phyloP scores from a whole-genome alignment of 2,888 invertebrate species.

The Smittia aterrima region DNA sequence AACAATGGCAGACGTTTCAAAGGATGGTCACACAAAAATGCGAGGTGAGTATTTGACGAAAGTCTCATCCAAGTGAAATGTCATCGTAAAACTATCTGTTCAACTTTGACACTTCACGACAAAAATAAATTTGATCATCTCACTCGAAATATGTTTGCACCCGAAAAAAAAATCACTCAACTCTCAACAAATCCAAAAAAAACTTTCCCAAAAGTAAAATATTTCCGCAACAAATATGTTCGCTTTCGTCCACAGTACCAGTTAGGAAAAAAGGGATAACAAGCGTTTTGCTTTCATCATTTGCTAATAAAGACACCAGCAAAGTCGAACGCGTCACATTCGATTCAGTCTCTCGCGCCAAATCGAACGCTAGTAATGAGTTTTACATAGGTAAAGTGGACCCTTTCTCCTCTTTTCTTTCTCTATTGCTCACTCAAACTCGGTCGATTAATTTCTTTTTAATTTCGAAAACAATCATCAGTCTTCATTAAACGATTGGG shows the following conservation, averaged over 20 bases:
- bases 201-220: background rate
- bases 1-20: slow-evolving; percentile 63
- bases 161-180: background rate
- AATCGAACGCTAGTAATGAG: slow-evolving; percentile 44
- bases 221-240: background rate
- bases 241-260: slow-evolving; percentile 45
- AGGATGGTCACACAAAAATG: slow-evolving; percentile 57
- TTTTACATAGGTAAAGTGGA: slow-evolving; percentile 48
- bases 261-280: slow-evolving; percentile 48
- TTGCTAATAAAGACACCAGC: slow-evolving; percentile 45
- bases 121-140: background rate
- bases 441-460: background rate
- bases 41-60: slow-evolving; percentile 48
- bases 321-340: slow-evolving; percentile 31
- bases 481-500: background rate
- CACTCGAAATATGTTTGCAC: background rate
- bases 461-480: background rate
- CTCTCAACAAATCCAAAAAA: background rate
- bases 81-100: background rate
- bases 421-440: background rate
- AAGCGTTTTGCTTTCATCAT: slow-evolving; percentile 48
- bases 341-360: slow-evolving; percentile 20
- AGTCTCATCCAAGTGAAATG: background rate
- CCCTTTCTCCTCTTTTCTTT: background rate
- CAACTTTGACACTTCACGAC: background rate